These are phyloP conservation scores for Falco punctatus DNA, from an alignment of 2,113 vertebrate genomes.

Conservation along the genomic window DNA sequence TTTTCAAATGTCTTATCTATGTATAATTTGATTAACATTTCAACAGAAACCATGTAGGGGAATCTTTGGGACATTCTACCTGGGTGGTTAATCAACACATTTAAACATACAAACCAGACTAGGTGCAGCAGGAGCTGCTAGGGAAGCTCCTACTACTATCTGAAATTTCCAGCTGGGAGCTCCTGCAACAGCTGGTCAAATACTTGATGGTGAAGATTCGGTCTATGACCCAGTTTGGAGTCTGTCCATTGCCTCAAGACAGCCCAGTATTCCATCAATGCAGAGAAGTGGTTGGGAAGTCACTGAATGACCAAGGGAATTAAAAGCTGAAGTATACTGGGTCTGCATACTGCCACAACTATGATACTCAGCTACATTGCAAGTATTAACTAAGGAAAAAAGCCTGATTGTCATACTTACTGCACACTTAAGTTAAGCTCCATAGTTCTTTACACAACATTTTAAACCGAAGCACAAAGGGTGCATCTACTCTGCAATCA, in stretches of 20 bases:
- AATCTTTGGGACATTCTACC: not conserved
- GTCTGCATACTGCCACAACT: not conserved
- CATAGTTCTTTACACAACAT: not conserved
- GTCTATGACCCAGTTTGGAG: not conserved
- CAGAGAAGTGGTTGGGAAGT: not conserved
- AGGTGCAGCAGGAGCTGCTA: not conserved
- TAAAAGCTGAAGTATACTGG: not conserved
- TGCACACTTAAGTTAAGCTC: not conserved
- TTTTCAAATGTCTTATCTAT: not conserved
- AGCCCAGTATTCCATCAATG: not conserved
- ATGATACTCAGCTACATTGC: too few species aligned
- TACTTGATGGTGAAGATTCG: not conserved
- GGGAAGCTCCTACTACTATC: not conserved
- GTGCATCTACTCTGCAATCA: not conserved
- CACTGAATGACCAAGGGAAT: not conserved
- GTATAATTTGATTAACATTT: not conserved
- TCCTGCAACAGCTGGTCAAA: not conserved
- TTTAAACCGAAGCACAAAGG: not conserved
- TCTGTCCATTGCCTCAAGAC: not conserved
- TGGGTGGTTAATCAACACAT: not conserved
- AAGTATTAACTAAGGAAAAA: not conserved
- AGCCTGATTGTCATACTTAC: not conserved
- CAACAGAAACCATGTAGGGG: not conserved
- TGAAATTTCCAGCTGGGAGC: not conserved
- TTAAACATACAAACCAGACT: not conserved